A percentile compares a stretch with the other conserved stretches of the same genome.
Evolutionary conservation across 2,113 vertebrate species (phyloP).

Genomic region (Cyanocitta stelleri): DNA sequence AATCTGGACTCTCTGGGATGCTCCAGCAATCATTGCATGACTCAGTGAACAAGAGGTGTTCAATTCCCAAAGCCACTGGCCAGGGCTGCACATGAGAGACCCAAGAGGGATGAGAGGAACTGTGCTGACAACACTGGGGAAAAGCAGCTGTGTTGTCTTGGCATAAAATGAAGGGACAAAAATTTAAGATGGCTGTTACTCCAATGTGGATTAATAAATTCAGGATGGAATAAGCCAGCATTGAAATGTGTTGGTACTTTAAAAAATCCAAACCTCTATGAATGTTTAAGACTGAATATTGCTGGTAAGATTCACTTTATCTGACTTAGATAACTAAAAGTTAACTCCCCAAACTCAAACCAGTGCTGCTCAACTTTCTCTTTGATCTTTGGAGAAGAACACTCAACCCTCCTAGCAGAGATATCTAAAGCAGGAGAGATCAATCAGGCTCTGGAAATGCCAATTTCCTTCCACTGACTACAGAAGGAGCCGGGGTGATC

Average conservation of each 20-base stretch:
- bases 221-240: neutral
- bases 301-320: neutral
- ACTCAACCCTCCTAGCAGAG: neutral
- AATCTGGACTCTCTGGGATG: neutral
- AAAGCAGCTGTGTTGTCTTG: neutral
- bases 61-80: neutral
- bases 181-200: neutral
- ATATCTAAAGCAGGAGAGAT: neutral
- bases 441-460: neutral
- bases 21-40: neutral
- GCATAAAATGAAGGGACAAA: neutral
- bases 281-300: neutral
- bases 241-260: neutral
- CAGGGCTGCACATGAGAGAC: neutral
- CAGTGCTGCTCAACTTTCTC: neutral
- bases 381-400: slow-evolving; percentile 8
- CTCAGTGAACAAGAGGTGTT: neutral
- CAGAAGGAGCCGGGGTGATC: neutral
- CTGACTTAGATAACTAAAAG: neutral
- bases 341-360: neutral
- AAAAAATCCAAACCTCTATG: neutral
- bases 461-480: neutral
- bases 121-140: neutral
- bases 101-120: neutral
- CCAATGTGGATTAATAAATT: neutral